A percentile compares a stretch with the other conserved stretches of the same genome.
phyloP scores from a whole-genome alignment of 2,888 invertebrate species.

The Gibbula magus region DNA sequence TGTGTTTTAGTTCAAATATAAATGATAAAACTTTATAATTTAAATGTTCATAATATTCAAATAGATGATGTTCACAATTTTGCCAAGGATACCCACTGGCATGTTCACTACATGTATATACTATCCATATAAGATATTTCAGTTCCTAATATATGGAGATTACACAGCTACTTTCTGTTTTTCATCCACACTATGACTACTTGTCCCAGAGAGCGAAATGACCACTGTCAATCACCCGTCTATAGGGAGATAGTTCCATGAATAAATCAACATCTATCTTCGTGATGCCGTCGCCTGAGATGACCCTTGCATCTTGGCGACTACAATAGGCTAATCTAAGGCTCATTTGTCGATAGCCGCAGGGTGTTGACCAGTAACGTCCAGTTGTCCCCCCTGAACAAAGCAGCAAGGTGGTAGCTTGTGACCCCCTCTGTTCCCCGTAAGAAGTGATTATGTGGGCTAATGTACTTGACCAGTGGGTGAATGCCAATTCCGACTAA shows the following conservation, averaged over 20 bases:
- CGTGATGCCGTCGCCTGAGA: not conserved
- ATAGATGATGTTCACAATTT: no score
- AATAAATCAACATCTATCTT: not conserved
- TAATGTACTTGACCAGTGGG: conserved; percentile 8
- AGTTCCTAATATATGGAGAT: no score
- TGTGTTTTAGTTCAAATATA: no score
- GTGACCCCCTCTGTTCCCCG: not conserved
- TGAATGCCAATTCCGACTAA: not conserved
- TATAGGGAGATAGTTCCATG: not conserved
- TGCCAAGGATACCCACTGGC: no score
- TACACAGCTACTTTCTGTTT: no score
- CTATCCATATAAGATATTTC: no score
- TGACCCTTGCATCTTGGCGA: not conserved
- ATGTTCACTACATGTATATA: no score
- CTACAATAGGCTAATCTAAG: not conserved
- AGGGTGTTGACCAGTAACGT: not conserved
- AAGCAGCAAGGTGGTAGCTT: not conserved
- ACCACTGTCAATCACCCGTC: no score
- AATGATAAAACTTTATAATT: no score
- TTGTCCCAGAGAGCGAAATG: no score
- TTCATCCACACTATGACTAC: no score
- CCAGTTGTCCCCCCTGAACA: not conserved
- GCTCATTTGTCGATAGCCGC: not conserved
- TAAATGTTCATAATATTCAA: no score
- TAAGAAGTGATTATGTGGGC: conserved; percentile 10